Evolutionary conservation across 2,888 invertebrate species (phyloP), one percentile per base, ranked within the genome.

Genomic region (Alentia gelatinosa): DNA sequence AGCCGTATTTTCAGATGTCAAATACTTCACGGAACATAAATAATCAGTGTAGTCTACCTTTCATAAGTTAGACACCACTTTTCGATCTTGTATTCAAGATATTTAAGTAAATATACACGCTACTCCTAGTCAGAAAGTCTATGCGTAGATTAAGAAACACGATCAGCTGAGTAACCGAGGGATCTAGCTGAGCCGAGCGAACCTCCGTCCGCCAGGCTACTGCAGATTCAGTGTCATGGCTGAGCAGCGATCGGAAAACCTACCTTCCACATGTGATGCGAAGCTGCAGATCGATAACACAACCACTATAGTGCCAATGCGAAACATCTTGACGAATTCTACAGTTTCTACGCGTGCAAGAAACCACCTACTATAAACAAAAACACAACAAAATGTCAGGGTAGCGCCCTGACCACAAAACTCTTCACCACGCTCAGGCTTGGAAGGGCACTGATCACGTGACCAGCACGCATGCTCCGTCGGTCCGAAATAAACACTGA

Each of bases 211-310:
- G n/a, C n/a, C n/a, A n/a, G n/a, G n/a, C 47, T 42, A 12, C 15
- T 15, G 15, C 47, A 42, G 37, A 79, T 12, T 3, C 37, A 39
- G 68, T 86, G 50, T 47, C 47, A 86, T 86, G 86, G 86, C 86
- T 35, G 50, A 42, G 9, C 12, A 23, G 33, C 86, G 30, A 33
- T 47, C 86, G 15, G 33, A 47, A 86, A 86, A 86, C 86, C 86
- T 86, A 86, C 86, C 86, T 86, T 86, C 33, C 33, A 30, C 47
- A 47, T 42, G 47, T 33, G 86, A 30, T 33, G 86, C 86, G 86
- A 86, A 50, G 86, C 86, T 50, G 86, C 42, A 86, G 86, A 86
- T 86, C 86, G 86, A 42, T 40, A 86, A 50, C 30, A 86, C 86
- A 50, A 86, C 86, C 86, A 86, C 47, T 50, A 86, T 86, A 47